phyloP scores from a whole-genome alignment of 2,888 invertebrate species.

The Campoplex capitator region DNA sequence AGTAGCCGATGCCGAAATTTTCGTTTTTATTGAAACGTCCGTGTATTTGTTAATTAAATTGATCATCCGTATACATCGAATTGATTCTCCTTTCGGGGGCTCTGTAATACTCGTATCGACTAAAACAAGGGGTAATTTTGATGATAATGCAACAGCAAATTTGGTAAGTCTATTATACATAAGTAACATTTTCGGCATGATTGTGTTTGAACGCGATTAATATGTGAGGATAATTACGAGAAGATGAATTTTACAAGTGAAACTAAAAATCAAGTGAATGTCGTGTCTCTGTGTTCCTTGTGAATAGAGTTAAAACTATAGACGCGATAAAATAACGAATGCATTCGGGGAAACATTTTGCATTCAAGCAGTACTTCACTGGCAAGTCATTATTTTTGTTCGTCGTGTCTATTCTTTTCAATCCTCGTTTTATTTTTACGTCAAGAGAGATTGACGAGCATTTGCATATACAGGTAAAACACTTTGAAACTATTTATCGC shows the following conservation, averaged over 20 bases:
- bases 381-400: not conserved
- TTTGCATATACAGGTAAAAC: not conserved
- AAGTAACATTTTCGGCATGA: not conserved
- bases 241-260: not conserved
- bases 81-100: not conserved
- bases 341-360: not conserved
- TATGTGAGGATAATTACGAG: too few species aligned
- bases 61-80: not conserved
- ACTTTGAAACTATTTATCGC: not conserved
- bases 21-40: not conserved
- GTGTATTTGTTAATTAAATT: not conserved
- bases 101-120: not conserved
- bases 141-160: not conserved
- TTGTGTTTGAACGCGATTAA: too few species aligned
- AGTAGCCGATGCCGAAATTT: not conserved
- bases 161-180: not conserved
- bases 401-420: not conserved
- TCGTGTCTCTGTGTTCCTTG: too few species aligned
- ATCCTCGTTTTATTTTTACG: not conserved
- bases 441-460: not conserved
- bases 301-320: too few species aligned
- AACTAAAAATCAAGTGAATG: not conserved
- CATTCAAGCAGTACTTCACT: not conserved
- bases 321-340: not conserved
- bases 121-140: not conserved